Percentiles rank a stretch among this genome's conserved stretches.
Conservation (phyloP, 2,888 invertebrate species). For the Oscheius sp. region DNA sequence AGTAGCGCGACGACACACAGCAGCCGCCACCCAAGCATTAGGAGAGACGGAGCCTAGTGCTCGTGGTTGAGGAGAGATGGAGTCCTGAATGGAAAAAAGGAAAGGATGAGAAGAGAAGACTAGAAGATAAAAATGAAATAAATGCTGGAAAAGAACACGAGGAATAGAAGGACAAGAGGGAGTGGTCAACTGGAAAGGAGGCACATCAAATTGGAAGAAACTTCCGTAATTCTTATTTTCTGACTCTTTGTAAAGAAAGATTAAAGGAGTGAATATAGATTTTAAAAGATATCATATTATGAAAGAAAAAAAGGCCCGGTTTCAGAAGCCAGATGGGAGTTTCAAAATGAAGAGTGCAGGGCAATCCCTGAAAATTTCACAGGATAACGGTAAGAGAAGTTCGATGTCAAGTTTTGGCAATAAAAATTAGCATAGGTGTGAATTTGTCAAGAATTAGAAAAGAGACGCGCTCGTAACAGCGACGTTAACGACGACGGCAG, state of each 20-base stretch:
- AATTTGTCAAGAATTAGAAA: background rate
- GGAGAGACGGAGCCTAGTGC: conserved; percentile 29
- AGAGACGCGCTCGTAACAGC: conserved; percentile 19
- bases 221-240: too few relatives aligned
- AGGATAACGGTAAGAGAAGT: too few relatives aligned
- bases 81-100: conserved; percentile 27
- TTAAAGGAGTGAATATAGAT: too few relatives aligned
- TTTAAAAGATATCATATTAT: too few relatives aligned
- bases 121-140: background rate
- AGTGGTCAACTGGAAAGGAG: too few relatives aligned
- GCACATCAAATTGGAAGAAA: too few relatives aligned
- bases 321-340: too few relatives aligned
- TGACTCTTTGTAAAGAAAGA: too few relatives aligned
- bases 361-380: background rate
- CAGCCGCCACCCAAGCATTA: conserved; percentile 41
- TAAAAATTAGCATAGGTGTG: conserved; percentile 17
- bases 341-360: conserved; percentile 26
- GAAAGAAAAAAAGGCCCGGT: too few relatives aligned
- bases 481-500: conserved; percentile 4
- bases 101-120: background rate
- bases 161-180: background rate
- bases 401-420: conserved; percentile 2
- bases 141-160: too few relatives aligned
- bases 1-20: conserved; percentile 38
- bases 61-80: conserved; percentile 27